Evolutionary conservation across 2,797 vertebrate genomes (phyloP).

Genomic region (Rhincodon typus): DNA sequence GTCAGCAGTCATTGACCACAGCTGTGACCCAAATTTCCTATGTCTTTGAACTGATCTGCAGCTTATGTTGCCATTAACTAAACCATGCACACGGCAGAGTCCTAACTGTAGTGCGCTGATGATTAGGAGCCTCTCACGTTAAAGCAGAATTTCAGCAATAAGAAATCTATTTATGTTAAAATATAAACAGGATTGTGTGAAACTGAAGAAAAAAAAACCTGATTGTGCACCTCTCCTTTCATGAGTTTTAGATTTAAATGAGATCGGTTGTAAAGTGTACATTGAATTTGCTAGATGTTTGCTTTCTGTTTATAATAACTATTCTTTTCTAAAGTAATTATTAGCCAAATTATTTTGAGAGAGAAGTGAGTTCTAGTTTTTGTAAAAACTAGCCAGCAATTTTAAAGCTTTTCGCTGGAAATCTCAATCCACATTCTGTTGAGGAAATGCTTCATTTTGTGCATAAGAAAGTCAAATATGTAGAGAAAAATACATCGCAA

Average conservation of each 20-base stretch:
- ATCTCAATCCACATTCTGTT: background rate
- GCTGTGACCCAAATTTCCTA: background rate
- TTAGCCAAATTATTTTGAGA: background rate
- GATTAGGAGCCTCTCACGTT: background rate
- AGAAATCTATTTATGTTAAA: background rate
- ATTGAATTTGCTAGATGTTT: background rate
- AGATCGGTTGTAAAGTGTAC: background rate
- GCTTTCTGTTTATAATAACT: background rate
- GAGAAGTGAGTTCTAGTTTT: background rate
- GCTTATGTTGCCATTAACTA: background rate
- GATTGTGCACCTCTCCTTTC: background rate
- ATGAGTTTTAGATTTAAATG: background rate
- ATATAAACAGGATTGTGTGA: background rate
- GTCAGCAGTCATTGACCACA: background rate
- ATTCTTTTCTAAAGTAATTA: background rate
- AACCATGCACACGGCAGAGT: background rate
- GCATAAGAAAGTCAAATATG: background rate
- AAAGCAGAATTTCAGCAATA: background rate
- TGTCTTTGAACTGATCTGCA: background rate
- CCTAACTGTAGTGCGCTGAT: background rate
- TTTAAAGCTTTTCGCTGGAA: background rate
- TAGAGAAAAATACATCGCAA: background rate
- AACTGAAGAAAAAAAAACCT: background rate
- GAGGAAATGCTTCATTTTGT: background rate
- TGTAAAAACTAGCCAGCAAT: background rate